Evolutionary conservation across 1,140 invertebrate genomes (phyloP).

Genomic region (Lucilia cuprina): DNA sequence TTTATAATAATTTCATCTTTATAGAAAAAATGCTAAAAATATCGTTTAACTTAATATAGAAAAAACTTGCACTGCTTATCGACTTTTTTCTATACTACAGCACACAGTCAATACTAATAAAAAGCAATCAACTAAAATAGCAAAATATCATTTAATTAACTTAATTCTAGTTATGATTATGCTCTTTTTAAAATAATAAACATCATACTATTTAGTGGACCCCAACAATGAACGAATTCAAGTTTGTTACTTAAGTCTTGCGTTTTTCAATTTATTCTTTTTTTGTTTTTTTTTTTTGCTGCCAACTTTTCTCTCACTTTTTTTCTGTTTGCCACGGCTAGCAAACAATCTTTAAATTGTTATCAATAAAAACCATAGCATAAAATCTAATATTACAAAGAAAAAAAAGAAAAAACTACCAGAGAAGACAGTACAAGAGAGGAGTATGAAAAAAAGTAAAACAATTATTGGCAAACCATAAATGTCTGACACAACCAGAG

Average conservation of each 20-base stretch:
- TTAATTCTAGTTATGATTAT: too few relatives aligned
- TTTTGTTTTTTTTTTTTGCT: too few relatives aligned
- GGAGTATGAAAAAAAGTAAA: background rate
- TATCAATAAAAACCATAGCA: slow-evolving; percentile 24
- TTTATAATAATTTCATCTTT: too few relatives aligned
- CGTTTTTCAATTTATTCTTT: background rate
- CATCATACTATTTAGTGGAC: too few relatives aligned
- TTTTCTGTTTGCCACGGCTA: background rate
- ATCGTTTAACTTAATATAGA: too few relatives aligned
- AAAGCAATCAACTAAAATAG: too few relatives aligned
- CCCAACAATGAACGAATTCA: background rate
- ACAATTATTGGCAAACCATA: slow-evolving; percentile 33
- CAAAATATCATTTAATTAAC: too few relatives aligned
- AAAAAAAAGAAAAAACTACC: background rate
- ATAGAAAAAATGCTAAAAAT: too few relatives aligned
- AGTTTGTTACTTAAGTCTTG: slow-evolving; percentile 17
- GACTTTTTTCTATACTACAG: too few relatives aligned
- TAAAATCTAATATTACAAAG: slow-evolving; percentile 15
- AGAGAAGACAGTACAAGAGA: background rate
- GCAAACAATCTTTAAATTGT: background rate
- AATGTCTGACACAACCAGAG: slow-evolving; percentile 24
- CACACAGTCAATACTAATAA: too few relatives aligned
- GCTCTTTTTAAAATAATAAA: too few relatives aligned
- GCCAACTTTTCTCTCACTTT: background rate
- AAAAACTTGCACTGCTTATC: background rate